These are phyloP conservation scores for Stenchaetothrips biformis DNA, from an alignment of 2,888 invertebrate species.

Conservation along the genomic window DNA sequence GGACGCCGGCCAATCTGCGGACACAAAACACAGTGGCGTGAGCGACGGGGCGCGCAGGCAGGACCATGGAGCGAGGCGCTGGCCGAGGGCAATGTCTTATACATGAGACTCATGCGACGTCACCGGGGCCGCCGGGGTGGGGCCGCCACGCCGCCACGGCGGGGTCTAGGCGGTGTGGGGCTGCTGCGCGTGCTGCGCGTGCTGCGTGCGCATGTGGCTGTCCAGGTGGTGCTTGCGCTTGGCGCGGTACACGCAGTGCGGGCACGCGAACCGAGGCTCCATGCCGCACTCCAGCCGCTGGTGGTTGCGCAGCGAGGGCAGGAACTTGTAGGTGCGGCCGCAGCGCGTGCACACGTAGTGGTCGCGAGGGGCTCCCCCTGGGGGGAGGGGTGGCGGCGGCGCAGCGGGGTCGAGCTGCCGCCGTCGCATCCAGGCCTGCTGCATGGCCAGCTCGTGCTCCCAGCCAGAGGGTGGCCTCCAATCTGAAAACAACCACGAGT, in stretches of 20 bases:
- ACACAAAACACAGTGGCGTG: background rate
- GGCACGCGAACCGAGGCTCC: conserved; percentile 49
- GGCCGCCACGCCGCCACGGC: conserved; percentile 16
- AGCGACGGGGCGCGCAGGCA: background rate
- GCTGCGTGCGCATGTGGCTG: conserved; percentile 44
- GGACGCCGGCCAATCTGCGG: background rate
- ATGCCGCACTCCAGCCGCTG: conserved; percentile 49
- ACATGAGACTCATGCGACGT: too few species aligned
- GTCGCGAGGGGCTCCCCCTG: background rate
- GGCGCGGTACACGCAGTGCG: conserved; percentile 47
- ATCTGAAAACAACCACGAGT: background rate
- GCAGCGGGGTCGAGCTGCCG: background rate
- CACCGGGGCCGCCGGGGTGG: background rate
- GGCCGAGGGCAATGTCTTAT: background rate
- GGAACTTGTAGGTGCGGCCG: conserved; percentile 37
- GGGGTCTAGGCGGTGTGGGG: background rate
- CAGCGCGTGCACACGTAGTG: conserved; percentile 39
- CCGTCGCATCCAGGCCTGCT: background rate
- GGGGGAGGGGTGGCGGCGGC: background rate
- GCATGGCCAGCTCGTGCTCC: background rate
- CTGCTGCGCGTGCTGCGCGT: background rate
- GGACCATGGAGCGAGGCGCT: background rate
- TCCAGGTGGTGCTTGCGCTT: conserved; percentile 49
- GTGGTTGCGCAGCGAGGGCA: conserved; percentile 36
- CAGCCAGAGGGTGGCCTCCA: background rate